Evolutionary conservation across 2,113 vertebrate species (phyloP).

Genomic region (Sterrhoptilus dennistouni): DNA sequence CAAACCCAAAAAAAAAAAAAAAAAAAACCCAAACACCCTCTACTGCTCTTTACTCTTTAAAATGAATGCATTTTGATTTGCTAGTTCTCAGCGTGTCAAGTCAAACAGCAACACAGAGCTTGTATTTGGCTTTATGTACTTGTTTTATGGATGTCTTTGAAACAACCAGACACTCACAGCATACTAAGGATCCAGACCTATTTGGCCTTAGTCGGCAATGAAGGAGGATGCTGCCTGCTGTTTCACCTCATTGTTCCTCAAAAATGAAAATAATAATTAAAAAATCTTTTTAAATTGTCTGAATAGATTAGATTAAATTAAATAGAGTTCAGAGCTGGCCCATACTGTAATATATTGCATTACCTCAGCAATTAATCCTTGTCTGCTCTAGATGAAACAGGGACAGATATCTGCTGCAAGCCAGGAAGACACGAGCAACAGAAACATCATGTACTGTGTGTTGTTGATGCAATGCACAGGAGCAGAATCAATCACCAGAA

Average conservation of each 20-base stretch:
- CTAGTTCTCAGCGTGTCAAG: not conserved
- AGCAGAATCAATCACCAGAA: not conserved
- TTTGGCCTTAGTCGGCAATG: not conserved
- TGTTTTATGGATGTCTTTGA: not conserved
- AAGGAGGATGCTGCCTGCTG: not conserved
- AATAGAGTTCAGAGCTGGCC: not conserved
- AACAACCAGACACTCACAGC: not conserved
- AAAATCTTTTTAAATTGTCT: not conserved
- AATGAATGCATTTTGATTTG: not conserved
- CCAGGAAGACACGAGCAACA: not conserved
- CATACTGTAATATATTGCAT: not conserved
- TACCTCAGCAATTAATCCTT: not conserved
- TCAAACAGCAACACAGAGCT: not conserved
- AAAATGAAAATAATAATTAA: not conserved
- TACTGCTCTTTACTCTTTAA: not conserved
- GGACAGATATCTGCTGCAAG: not conserved
- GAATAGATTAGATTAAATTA: not conserved
- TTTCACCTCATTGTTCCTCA: not conserved
- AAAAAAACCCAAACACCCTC: too few species aligned
- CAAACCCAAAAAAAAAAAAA: not conserved
- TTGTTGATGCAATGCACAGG: not conserved
- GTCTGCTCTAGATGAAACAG: not conserved
- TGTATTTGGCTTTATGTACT: not conserved
- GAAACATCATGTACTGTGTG: not conserved
- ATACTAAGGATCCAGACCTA: not conserved